Evolutionary conservation across 2,888 invertebrate species (phyloP).

Genomic region (Panzeria rudis): DNA sequence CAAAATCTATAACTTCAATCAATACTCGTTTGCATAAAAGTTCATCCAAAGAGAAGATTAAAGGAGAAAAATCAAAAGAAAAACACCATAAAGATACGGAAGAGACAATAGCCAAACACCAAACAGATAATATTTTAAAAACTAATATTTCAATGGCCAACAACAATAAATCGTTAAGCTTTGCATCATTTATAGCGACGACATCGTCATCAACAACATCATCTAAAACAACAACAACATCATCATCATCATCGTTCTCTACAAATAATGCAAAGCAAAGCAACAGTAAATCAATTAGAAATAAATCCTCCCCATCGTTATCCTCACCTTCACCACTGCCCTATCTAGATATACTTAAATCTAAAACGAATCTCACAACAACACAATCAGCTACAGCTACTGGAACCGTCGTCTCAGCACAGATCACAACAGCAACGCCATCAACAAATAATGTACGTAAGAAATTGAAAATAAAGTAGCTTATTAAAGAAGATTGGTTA

Average conservation of each 20-base stretch:
- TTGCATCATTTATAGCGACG: not conserved
- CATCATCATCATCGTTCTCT: not conserved
- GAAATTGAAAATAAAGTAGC: slow-evolving; percentile 60
- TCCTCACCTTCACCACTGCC: not conserved
- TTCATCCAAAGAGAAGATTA: slow-evolving; percentile 43
- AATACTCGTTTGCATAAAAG: slow-evolving; percentile 33
- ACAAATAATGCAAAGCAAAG: slow-evolving; percentile 21
- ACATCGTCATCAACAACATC: not conserved
- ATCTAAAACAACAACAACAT: too few relatives aligned
- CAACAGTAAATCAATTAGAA: slow-evolving; percentile 36
- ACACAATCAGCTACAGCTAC: not conserved
- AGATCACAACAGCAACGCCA: slow-evolving; percentile 14
- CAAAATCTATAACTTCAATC: slow-evolving; percentile 20
- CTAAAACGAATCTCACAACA: slow-evolving; percentile 50
- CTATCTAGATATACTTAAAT: slow-evolving; percentile 7
- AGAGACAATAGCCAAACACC: not conserved
- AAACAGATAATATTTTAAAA: slow-evolving; percentile 19
- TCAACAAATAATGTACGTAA: slow-evolving; percentile 58
- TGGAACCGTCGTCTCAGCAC: not conserved
- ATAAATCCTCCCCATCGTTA: not conserved
- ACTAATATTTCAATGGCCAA: not conserved
- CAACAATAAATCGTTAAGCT: slow-evolving; percentile 20
- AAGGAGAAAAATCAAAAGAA: slow-evolving; percentile 43
- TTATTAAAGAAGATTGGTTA: slow-evolving; percentile 52
- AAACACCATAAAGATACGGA: slow-evolving; percentile 10